These are phyloP conservation scores for Vulpes ferrilata DNA, from an alignment of 2,113 vertebrate species.

Conservation along the genomic window DNA sequence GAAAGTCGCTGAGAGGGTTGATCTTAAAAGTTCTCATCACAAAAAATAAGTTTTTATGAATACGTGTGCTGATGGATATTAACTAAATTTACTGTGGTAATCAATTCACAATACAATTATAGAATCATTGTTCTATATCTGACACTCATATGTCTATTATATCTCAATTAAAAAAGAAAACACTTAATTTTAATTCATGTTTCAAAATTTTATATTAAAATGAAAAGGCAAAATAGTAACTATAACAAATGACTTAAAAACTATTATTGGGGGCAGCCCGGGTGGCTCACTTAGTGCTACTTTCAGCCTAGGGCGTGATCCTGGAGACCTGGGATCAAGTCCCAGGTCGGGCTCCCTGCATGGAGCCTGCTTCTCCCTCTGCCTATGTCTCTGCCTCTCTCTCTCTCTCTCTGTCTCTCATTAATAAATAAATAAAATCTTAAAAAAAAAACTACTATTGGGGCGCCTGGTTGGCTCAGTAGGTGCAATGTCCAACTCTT, in stretches of 20 bases:
- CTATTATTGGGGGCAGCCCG: background rate
- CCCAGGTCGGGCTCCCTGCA: too few species aligned
- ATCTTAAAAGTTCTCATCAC: background rate
- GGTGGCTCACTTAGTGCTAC: too few species aligned
- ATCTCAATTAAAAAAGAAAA: background rate
- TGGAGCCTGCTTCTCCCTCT: background rate
- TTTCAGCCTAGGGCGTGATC: too few species aligned
- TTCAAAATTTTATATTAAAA: background rate
- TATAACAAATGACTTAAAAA: background rate
- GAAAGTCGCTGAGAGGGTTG: background rate
- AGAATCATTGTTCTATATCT: background rate
- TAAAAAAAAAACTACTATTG: too few species aligned
- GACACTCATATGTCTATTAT: background rate
- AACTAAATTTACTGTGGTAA: background rate
- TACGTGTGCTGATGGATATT: background rate
- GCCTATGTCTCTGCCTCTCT: too few species aligned
- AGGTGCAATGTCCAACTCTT: background rate
- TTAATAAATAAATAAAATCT: too few species aligned
- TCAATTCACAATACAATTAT: background rate
- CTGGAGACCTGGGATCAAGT: too few species aligned
- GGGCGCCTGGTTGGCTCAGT: too few species aligned
- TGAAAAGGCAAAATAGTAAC: background rate
- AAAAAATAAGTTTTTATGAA: background rate
- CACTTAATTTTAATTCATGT: background rate
- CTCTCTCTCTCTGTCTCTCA: too few species aligned